Conservation (phyloP, 2,888 invertebrate genomes). For the Torymus aiolomorphi region DNA sequence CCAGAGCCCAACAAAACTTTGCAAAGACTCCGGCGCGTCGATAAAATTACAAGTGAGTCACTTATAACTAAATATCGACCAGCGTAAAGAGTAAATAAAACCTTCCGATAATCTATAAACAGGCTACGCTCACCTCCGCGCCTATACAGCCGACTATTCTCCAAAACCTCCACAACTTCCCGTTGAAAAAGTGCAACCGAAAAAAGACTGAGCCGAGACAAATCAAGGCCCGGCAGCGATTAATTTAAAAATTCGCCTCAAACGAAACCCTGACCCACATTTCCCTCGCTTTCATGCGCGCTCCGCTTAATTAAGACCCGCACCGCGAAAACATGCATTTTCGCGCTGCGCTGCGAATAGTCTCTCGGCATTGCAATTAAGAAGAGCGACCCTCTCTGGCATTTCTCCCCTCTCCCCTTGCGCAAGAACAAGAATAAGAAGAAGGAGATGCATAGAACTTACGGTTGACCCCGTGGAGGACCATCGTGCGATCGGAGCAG, state of each 20-base stretch:
- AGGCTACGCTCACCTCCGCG: too few species aligned
- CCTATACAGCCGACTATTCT: too few species aligned
- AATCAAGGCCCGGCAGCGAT: constrained; percentile 10
- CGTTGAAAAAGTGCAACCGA: too few species aligned
- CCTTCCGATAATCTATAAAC: too few species aligned
- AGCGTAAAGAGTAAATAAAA: background rate
- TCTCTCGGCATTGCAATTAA: too few species aligned
- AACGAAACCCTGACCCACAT: constrained; percentile 54
- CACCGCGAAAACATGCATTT: constrained; percentile 5
- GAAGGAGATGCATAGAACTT: constrained; percentile 63
- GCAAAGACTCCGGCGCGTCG: background rate
- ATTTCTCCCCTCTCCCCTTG: too few species aligned
- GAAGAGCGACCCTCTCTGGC: too few species aligned
- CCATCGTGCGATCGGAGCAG: constrained; percentile 67
- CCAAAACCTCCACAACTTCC: too few species aligned
- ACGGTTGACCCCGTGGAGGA: constrained; percentile 74
- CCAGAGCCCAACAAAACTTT: too few species aligned
- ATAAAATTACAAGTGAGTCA: constrained; percentile 10
- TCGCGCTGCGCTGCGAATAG: background rate
- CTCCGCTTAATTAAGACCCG: constrained; percentile 37
- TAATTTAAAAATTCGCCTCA: constrained; percentile 27
- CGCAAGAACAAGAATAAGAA: background rate
- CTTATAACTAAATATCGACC: background rate
- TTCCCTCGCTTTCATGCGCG: background rate
- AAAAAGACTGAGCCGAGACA: background rate